These are phyloP conservation scores for Psittacula echo DNA, from an alignment of 2,797 vertebrate genomes.

Conservation along the genomic window DNA sequence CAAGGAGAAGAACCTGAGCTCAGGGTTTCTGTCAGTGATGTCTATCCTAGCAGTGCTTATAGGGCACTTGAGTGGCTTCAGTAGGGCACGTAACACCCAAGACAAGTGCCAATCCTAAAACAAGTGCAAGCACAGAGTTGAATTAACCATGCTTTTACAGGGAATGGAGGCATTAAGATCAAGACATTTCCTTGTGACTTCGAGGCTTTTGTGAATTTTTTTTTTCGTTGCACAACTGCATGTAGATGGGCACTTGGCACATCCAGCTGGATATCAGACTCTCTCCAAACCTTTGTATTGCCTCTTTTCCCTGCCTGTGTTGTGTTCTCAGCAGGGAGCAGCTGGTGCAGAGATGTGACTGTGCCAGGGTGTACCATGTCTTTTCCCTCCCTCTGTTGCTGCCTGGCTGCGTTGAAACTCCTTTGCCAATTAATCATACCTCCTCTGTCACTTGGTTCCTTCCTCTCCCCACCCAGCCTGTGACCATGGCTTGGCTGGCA, in stretches of 20 bases:
- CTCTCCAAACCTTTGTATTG: neutral
- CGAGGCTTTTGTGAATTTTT: neutral
- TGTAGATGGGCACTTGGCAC: neutral
- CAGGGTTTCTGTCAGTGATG: neutral
- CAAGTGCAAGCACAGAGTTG: neutral
- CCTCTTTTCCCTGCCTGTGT: neutral
- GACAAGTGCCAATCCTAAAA: neutral
- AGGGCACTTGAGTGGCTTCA: neutral
- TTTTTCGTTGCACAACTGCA: neutral
- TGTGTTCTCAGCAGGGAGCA: neutral
- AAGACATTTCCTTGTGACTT: neutral
- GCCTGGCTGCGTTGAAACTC: neutral
- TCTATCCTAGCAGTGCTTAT: neutral
- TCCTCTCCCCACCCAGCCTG: neutral
- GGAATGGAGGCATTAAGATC: neutral
- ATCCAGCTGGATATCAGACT: neutral
- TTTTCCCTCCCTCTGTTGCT: neutral
- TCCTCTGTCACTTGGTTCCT: neutral
- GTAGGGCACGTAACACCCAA: rapidly evolving
- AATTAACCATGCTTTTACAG: neutral
- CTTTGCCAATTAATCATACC: neutral
- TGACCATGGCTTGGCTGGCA: rapidly evolving
- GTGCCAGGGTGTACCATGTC: neutral
- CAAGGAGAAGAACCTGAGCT: neutral
- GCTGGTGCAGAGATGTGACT: neutral